phyloP scores from a whole-genome alignment of 2,113 vertebrate species.

The Bos indicus region DNA sequence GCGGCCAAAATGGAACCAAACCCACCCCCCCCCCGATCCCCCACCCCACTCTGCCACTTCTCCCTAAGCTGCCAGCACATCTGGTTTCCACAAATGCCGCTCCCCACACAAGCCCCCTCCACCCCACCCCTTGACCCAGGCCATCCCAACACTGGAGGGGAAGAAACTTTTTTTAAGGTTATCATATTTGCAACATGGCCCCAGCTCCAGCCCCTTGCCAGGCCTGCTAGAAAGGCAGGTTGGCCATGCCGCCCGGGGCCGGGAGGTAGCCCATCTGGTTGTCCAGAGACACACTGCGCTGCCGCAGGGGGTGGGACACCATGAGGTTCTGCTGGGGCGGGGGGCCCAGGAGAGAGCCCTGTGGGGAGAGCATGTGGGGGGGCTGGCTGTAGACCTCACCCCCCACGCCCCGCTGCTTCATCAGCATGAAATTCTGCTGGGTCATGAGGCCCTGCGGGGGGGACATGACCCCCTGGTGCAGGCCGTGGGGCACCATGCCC shows the following conservation, averaged over 20 bases:
- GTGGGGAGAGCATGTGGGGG: conserved; percentile 91
- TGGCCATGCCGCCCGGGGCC: conserved; percentile 88
- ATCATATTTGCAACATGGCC: background rate
- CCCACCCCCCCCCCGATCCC: conserved; percentile 38
- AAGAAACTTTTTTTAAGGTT: conserved; percentile 27
- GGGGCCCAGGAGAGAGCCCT: conserved; percentile 92
- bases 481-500: conserved; percentile 90
- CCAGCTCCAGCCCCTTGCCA: background rate
- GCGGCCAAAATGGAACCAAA: conserved; percentile 20
- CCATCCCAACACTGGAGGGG: conserved; percentile 43
- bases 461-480: conserved; percentile 92
- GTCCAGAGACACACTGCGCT: conserved; percentile 95
- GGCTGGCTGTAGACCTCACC: conserved; percentile 93
- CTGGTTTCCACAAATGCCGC: conserved; percentile 55
- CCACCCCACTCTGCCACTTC: conserved; percentile 53
- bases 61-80: conserved; percentile 53
- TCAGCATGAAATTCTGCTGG: conserved; percentile 98
- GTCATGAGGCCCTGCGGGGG: conserved; percentile 91
- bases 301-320: conserved; percentile 93
- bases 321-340: conserved; percentile 93
- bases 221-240: conserved; percentile 89
- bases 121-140: conserved; percentile 45
- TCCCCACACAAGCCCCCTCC: conserved; percentile 41
- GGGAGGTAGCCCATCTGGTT: conserved; percentile 93
- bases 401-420: conserved; percentile 94